Evolutionary conservation across 2,113 vertebrate species (phyloP).

Genomic region (Ptilorrhoa leucosticta): DNA sequence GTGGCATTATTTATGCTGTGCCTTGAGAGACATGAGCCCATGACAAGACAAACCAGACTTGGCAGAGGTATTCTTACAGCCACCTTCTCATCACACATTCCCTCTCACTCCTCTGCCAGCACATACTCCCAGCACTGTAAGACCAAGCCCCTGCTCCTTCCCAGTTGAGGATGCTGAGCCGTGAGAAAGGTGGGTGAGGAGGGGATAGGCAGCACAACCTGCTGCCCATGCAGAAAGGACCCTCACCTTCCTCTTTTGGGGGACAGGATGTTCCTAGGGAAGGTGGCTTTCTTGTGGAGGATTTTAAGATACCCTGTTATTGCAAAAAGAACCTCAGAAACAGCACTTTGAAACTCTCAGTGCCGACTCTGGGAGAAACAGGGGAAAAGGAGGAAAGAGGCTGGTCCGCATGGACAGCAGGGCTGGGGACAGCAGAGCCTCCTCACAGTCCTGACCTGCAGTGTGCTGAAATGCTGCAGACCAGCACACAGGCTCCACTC

Average conservation of each 20-base stretch:
- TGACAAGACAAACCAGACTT: background rate
- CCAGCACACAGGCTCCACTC: background rate
- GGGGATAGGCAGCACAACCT: background rate
- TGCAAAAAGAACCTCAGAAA: background rate
- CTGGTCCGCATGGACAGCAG: rapidly evolving
- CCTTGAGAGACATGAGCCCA: rapidly evolving
- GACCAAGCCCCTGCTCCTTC: background rate
- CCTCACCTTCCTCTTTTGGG: background rate
- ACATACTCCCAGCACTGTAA: background rate
- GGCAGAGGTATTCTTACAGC: background rate
- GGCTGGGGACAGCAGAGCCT: background rate
- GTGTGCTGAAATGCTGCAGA: background rate
- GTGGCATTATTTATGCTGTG: background rate
- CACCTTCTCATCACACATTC: background rate
- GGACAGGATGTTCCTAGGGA: background rate
- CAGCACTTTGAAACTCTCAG: background rate
- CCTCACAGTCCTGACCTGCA: background rate
- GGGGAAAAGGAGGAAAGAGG: background rate
- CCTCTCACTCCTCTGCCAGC: background rate
- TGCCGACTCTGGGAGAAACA: background rate
- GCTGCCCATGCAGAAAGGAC: background rate
- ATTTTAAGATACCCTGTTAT: background rate
- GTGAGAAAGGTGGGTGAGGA: background rate
- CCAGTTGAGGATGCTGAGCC: background rate
- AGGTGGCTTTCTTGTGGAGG: background rate